Conservation (phyloP, 2,888 invertebrate species). For the Amphimallon solstitiale region DNA sequence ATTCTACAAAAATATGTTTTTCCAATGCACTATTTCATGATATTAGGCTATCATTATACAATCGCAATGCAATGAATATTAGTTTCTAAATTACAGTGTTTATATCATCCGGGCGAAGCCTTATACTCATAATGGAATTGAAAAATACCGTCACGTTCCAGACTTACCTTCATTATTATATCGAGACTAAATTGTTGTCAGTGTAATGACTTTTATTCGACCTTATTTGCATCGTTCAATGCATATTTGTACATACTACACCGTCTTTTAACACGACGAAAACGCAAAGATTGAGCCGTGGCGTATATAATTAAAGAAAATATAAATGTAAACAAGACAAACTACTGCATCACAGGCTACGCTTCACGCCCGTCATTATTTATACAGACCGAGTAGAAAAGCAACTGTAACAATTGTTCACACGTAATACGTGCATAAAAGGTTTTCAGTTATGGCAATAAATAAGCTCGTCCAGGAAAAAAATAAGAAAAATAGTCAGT, state of each 20-base stretch:
- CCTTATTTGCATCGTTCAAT: conserved; percentile 39
- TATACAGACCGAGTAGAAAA: conserved; percentile 7
- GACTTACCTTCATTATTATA: conserved; percentile 36
- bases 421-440: conserved; percentile 29
- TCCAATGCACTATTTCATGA: conserved; percentile 1
- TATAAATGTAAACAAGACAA: conserved; percentile 7
- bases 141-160: conserved; percentile 39
- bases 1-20: background rate
- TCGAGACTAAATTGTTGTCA: conserved; percentile 38
- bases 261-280: conserved; percentile 16
- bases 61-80: conserved; percentile 17
- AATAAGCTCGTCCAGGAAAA: conserved; percentile 38
- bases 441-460: conserved; percentile 42
- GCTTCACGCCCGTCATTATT: conserved; percentile 16
- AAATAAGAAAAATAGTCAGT: conserved; percentile 43
- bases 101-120: conserved; percentile 7
- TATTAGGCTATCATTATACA: conserved; percentile 18
- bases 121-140: conserved; percentile 25
- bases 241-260: conserved; percentile 30
- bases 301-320: conserved; percentile 14
- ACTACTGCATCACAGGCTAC: conserved; percentile 6
- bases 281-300: background rate
- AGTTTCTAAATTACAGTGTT: conserved; percentile 31
- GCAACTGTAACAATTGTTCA: conserved; percentile 29
- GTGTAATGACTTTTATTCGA: conserved; percentile 41